A percentile compares a stretch with the other conserved stretches of the same genome.
These are phyloP conservation scores for Hyperoplus lanceolatus DNA, from an alignment of 2,797 vertebrate genomes.

Conservation along the genomic window DNA sequence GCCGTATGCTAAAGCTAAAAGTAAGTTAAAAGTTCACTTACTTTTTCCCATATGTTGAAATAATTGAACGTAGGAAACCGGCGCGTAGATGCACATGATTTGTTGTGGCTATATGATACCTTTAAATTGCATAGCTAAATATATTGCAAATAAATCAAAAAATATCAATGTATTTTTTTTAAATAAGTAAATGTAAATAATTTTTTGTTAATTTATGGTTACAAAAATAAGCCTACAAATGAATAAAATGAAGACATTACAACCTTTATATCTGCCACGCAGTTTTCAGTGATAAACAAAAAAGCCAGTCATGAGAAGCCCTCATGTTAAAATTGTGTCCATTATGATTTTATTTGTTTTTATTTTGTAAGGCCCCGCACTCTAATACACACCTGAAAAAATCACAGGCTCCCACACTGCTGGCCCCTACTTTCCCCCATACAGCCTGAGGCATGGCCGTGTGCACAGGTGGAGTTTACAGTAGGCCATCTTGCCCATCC, in stretches of 20 bases:
- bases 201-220: not conserved
- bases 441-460: constrained; percentile 59
- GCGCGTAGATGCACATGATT: not conserved
- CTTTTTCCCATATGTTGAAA: not conserved
- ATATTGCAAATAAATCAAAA: not conserved
- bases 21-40: not conserved
- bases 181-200: not conserved
- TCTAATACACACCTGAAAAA: constrained; percentile 39
- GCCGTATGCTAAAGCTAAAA: not conserved
- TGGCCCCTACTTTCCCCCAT: constrained; percentile 10
- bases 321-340: not conserved
- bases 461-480: constrained; percentile 81
- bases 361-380: constrained; percentile 2
- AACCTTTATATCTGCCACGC: not conserved
- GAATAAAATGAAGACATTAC: not conserved
- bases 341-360: not conserved
- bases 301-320: not conserved
- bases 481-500: constrained; percentile 84
- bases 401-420: constrained; percentile 57
- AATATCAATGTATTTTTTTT: not conserved
- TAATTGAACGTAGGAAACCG: too few relatives aligned
- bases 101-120: not conserved
- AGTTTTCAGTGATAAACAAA: not conserved
- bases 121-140: not conserved
- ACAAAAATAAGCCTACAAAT: not conserved